Evolutionary conservation across 2,888 invertebrate species (phyloP).

Genomic region (Gasteruption jaculator): DNA sequence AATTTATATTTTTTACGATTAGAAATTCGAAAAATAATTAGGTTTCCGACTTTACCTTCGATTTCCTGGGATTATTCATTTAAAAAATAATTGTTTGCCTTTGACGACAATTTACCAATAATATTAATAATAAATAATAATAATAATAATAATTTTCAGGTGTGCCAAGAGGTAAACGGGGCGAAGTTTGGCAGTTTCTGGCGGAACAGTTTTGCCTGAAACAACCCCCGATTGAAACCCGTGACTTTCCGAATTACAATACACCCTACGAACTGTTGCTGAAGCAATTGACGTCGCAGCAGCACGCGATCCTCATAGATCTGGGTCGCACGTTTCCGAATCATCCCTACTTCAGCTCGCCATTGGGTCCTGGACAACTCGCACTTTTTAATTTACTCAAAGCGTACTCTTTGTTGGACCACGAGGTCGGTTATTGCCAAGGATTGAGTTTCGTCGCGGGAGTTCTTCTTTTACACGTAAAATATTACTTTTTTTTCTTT

Average conservation of each 20-base stretch:
- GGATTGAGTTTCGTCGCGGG: conserved; percentile 95
- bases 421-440: conserved; percentile 95
- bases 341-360: conserved; percentile 88
- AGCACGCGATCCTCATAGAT: conserved; percentile 95
- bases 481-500: conserved; percentile 7
- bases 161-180: conserved; percentile 78
- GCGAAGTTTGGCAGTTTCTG: conserved; percentile 89
- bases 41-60: conserved; percentile 60
- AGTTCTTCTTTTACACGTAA: conserved; percentile 85
- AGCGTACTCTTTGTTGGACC: conserved; percentile 91
- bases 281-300: conserved; percentile 87
- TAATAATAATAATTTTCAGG: conserved; percentile 59
- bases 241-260: conserved; percentile 70
- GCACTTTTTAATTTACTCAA: conserved; percentile 92
- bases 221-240: conserved; percentile 66
- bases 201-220: conserved; percentile 77
- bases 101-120: too few relatives aligned
- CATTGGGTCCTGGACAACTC: conserved; percentile 88
- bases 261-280: conserved; percentile 76
- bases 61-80: conserved; percentile 82
- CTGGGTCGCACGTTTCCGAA: conserved; percentile 91
- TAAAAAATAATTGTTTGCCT: too few relatives aligned
- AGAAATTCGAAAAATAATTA: too few relatives aligned
- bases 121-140: too few relatives aligned
- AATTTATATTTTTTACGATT: too few relatives aligned